Evolutionary conservation across 2,113 vertebrate species (phyloP), one percentile per base, ranked within the genome.

Genomic region (Caranx ignobilis): DNA sequence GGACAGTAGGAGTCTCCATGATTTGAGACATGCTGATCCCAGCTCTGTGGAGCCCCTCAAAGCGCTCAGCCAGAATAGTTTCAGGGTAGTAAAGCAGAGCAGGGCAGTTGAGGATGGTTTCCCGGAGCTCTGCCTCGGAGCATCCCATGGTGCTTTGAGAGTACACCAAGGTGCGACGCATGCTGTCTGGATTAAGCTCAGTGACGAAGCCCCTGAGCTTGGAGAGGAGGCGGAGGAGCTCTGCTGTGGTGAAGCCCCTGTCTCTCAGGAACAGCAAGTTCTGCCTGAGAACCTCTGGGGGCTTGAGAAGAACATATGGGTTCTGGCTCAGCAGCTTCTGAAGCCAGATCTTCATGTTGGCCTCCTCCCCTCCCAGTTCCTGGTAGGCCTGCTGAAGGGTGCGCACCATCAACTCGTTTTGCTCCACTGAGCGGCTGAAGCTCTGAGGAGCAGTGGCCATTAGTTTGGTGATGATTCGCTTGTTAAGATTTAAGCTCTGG

Each of bases 321-420:
- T 99, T 97, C 91, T 98, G 97, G 90, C 95, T 98, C 83, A 99
- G 85, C 66, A 98, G 88, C 85, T 99, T 99, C 68, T 97, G 95
- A 59, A 99, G 93, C 97, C 98, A 99, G 63, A 94, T 91, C 86
- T 94, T 97, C 94, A 96, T 94, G 79, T 97, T 98, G 69, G 91
- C 91, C 19, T 95, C 90, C 1, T 95, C 95, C 18, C 97, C 97
- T 0, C 98, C 97, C 19, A 98, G 91, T 55, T 91, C 91, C 81
- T 90, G 91, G 54, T 97, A 99, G 72, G 82, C 94, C 21, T 90
- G 93, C 70, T 96, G 96, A 43, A 99, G 93, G 11, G 92, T 91
- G 75, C 85, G 57, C 60, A 97, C 95, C 87, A 96, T 79, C 0
- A 89, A 66, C 84, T 95, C 88, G 77, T 97, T 99, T 82, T 95